These are phyloP conservation scores for Trematomus bernacchii DNA, from an alignment of 2,797 vertebrate genomes.

Conservation along the genomic window DNA sequence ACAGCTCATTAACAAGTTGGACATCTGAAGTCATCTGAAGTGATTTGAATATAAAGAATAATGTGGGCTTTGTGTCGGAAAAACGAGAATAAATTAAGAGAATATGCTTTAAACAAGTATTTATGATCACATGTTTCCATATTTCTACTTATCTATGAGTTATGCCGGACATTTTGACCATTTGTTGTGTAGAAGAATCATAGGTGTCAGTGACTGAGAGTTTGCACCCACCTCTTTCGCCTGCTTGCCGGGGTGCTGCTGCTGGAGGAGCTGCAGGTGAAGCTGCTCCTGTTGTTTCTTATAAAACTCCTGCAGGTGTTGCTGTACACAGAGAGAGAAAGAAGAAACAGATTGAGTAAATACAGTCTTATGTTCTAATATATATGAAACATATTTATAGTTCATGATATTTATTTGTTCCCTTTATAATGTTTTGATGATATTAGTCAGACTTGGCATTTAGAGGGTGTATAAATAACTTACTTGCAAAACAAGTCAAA, in stretches of 20 bases:
- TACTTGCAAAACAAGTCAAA: not conserved
- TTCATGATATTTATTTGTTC: slow-evolving; percentile 43
- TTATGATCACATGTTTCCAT: not conserved
- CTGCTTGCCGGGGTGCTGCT: slow-evolving; percentile 96
- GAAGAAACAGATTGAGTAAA: slow-evolving; percentile 8
- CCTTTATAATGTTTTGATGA: not conserved
- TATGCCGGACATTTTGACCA: not conserved
- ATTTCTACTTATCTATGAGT: not conserved
- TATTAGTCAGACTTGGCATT: not conserved
- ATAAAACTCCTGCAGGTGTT: slow-evolving; percentile 99
- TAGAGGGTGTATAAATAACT: not conserved
- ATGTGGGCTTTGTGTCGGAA: not conserved
- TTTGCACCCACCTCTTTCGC: slow-evolving; percentile 92
- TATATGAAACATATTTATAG: not conserved
- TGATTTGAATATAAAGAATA: too few species aligned
- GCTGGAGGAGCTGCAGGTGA: slow-evolving; percentile 99
- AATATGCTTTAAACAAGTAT: not conserved
- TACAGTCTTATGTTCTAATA: not conserved
- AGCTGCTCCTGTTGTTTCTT: slow-evolving; percentile 99
- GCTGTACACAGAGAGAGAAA: slow-evolving; percentile 82
- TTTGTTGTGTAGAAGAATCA: not conserved
- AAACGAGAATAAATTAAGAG: not conserved
- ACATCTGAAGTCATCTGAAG: too few species aligned
- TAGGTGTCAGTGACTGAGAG: not conserved
- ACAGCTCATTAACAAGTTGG: slow-evolving; percentile 91